Conservation (phyloP, 2,113 vertebrate species). For the Aviceda subcristata region DNA sequence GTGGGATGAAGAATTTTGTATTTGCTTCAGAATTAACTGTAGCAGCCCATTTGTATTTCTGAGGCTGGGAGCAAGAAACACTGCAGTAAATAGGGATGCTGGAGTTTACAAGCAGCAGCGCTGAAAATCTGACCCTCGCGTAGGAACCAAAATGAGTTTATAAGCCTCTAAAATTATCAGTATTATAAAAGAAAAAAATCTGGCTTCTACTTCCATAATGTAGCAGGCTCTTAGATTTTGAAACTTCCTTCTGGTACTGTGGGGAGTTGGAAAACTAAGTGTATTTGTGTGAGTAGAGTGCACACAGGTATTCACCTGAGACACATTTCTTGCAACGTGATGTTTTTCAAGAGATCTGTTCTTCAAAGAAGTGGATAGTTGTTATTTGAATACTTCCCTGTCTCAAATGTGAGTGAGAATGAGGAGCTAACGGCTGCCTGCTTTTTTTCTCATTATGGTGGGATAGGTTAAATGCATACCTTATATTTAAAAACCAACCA, state of each 20-base stretch:
- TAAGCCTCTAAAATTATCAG: neutral
- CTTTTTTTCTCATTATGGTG: neutral
- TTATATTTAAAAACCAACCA: neutral
- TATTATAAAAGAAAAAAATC: neutral
- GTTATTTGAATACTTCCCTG: neutral
- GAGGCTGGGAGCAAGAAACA: neutral
- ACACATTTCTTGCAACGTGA: neutral
- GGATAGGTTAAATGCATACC: neutral
- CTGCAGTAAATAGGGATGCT: neutral
- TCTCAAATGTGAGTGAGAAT: neutral
- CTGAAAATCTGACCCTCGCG: neutral
- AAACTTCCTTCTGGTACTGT: neutral
- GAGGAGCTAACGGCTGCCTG: accelerated
- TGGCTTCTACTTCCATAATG: neutral
- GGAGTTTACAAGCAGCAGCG: neutral
- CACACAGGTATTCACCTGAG: neutral
- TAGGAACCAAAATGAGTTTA: neutral
- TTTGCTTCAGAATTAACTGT: neutral
- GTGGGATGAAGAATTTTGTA: neutral
- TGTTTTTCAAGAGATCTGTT: neutral
- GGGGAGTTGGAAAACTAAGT: neutral
- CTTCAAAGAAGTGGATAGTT: neutral
- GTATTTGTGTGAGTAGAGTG: neutral
- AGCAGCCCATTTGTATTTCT: neutral
- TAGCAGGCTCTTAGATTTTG: neutral